A percentile compares a stretch with the other conserved stretches of the same genome.
phyloP scores from a whole-genome alignment of 2,113 vertebrate species.

The Galbula dea region DNA sequence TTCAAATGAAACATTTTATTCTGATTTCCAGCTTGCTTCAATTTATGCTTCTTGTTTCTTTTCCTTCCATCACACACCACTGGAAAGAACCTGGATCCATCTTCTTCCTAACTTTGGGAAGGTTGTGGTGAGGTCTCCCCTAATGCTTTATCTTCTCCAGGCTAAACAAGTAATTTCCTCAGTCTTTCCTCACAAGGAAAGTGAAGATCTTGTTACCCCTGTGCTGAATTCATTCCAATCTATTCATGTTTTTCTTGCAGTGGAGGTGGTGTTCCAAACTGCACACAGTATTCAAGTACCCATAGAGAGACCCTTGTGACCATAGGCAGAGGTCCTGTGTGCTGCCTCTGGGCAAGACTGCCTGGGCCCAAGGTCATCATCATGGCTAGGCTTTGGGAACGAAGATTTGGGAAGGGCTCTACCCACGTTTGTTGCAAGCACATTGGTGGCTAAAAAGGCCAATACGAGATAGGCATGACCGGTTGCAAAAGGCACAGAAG shows the following conservation, averaged over 20 bases:
- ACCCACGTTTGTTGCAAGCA: too few species aligned
- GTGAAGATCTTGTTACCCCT: background rate
- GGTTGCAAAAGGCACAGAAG: too few species aligned
- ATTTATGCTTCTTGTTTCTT: background rate
- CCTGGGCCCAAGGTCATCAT: background rate
- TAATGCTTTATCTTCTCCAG: background rate
- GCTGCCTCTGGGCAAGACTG: background rate
- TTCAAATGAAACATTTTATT: background rate
- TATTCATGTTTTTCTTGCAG: background rate
- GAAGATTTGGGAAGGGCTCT: too few species aligned
- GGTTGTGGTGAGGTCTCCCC: background rate
- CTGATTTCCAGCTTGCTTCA: background rate
- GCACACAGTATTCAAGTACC: background rate
- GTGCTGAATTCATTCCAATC: background rate
- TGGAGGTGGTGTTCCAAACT: background rate
- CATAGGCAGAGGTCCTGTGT: background rate
- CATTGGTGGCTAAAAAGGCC: too few species aligned
- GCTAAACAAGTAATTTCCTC: background rate
- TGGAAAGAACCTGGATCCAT: background rate
- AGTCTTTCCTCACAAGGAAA: background rate
- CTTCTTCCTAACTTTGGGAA: background rate
- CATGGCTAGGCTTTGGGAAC: too few species aligned
- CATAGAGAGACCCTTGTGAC: background rate
- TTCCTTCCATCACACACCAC: background rate
- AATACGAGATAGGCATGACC: too few species aligned